Conservation (phyloP, 2,113 vertebrate species). For the Ctenodactylus gundi region DNA sequence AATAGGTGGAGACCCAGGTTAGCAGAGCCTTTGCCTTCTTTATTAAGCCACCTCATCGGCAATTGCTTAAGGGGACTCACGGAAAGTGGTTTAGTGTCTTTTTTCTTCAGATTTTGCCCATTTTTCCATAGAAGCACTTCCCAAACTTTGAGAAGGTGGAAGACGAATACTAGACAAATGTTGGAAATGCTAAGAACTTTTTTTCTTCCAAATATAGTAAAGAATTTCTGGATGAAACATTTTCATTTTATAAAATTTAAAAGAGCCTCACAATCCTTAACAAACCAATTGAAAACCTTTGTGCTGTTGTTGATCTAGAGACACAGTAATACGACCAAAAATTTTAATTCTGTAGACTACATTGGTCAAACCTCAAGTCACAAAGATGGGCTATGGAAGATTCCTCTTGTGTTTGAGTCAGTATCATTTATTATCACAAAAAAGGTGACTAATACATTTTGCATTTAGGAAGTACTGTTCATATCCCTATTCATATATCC, state of each 20-base stretch:
- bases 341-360: neutral
- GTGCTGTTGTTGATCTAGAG: neutral
- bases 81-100: slow-evolving; percentile 42
- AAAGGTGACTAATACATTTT: neutral
- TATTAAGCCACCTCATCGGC: slow-evolving; percentile 57
- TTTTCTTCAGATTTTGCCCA: neutral
- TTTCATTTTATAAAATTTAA: slow-evolving; percentile 46
- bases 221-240: neutral
- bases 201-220: slow-evolving; percentile 31
- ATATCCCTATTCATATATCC: slow-evolving; percentile 59
- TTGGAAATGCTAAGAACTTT: slow-evolving; percentile 31
- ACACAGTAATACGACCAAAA: neutral
- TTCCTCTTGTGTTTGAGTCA: slow-evolving; percentile 62
- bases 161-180: neutral
- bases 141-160: neutral
- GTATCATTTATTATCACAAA: slow-evolving; percentile 62
- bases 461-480: slow-evolving; percentile 62
- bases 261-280: neutral
- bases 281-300: neutral
- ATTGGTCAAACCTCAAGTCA: slow-evolving; percentile 72
- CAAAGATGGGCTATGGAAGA: neutral
- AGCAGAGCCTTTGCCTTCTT: slow-evolving; percentile 59
- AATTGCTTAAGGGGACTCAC: slow-evolving; percentile 31
- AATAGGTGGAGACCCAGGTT: slow-evolving; percentile 18
- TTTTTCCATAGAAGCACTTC: neutral